Evolutionary conservation across 2,888 invertebrate genomes (phyloP).

Genomic region (Bhutanitis thaidina): DNA sequence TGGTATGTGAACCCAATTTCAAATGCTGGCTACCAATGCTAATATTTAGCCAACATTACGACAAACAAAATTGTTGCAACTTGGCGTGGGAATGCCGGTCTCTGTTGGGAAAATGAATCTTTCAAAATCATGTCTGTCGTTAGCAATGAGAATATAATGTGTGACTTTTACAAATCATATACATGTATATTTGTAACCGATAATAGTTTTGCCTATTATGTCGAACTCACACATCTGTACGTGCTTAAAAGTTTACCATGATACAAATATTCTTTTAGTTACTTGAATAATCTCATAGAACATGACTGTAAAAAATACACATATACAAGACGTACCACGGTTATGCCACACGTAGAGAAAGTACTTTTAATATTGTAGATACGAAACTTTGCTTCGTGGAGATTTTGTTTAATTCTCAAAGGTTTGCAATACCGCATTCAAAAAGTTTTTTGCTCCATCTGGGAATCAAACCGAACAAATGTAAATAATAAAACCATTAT

Average conservation of each 20-base stretch:
- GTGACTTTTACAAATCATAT: constrained; percentile 14
- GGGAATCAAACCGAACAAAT: too few relatives aligned
- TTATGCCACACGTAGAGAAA: too few relatives aligned
- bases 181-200: constrained; percentile 8
- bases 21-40: not conserved
- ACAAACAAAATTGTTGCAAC: not conserved
- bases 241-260: constrained; percentile 2
- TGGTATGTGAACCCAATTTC: too few relatives aligned
- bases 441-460: too few relatives aligned
- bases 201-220: constrained; percentile 10
- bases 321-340: too few relatives aligned
- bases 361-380: too few relatives aligned
- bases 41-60: not conserved
- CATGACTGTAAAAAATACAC: too few relatives aligned
- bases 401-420: too few relatives aligned
- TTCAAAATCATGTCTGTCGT: constrained; percentile 21
- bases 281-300: not conserved
- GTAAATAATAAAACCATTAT: too few relatives aligned
- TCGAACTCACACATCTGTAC: constrained; percentile 5
- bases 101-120: constrained; percentile 21
- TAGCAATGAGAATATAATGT: constrained; percentile 16
- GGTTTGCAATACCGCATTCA: too few relatives aligned
- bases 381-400: too few relatives aligned
- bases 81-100: constrained; percentile 27
- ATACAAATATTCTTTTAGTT: constrained; percentile 2